These are phyloP conservation scores for Pituophis catenifer DNA, from an alignment of 2,113 vertebrate species.

Conservation along the genomic window DNA sequence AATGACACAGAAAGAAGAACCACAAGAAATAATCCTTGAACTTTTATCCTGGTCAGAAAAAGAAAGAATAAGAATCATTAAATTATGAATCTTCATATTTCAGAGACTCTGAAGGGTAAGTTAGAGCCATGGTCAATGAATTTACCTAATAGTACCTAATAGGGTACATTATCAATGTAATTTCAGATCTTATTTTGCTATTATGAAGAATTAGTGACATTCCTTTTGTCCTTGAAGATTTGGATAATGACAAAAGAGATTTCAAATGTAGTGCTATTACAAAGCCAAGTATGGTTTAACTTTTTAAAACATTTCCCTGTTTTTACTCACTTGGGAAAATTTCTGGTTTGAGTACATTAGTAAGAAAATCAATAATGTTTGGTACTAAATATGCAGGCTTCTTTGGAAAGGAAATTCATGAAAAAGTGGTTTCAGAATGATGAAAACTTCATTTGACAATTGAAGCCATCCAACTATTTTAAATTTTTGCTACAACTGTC, in stretches of 20 bases:
- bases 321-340: background rate
- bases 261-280: background rate
- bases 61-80: background rate
- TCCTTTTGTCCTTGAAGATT: background rate
- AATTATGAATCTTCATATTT: background rate
- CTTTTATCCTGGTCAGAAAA: background rate
- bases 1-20: background rate
- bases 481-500: background rate
- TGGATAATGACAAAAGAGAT: background rate
- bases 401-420: background rate
- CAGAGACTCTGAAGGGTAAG: background rate
- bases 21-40: background rate
- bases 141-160: background rate
- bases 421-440: background rate
- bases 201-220: background rate
- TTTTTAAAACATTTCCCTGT: background rate
- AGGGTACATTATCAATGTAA: background rate
- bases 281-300: background rate
- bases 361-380: constrained; percentile 1
- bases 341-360: background rate
- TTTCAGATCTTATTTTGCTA: background rate
- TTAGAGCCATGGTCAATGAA: background rate
- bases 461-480: background rate
- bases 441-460: background rate
- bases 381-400: background rate